Conservation (phyloP, 2,797 vertebrate genomes). For the Catharus ustulatus region DNA sequence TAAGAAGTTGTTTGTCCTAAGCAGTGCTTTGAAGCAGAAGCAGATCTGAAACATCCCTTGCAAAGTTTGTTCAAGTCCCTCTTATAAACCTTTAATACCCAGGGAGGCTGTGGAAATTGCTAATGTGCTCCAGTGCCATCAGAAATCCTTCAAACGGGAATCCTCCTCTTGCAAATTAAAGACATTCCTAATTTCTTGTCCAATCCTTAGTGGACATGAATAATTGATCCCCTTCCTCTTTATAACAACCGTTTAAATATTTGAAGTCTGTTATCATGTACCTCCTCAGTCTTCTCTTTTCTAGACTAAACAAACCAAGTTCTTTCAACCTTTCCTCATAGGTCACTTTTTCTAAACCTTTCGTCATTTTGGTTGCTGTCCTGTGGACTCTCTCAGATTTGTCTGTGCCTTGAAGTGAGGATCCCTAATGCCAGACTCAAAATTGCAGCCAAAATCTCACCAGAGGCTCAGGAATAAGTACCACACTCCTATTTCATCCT, state of each 20-base stretch:
- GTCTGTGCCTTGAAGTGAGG: not conserved
- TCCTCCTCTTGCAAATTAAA: conserved; percentile 38
- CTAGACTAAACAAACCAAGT: conserved; percentile 73
- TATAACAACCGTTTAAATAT: conserved; percentile 63
- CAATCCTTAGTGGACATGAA: conserved; percentile 56
- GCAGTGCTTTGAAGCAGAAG: not conserved
- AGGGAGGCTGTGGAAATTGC: conserved; percentile 14
- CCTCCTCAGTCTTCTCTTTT: conserved; percentile 58
- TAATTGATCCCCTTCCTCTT: conserved; percentile 63
- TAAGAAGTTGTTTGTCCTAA: conserved; percentile 15
- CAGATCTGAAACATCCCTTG: not conserved
- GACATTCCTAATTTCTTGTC: conserved; percentile 48
- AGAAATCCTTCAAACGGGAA: conserved; percentile 36
- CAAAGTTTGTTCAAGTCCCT: conserved; percentile 6
- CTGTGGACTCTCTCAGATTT: conserved; percentile 15
- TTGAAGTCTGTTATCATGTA: conserved; percentile 73
- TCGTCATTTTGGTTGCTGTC: conserved; percentile 55
- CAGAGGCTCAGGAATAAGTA: not conserved
- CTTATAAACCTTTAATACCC: conserved; percentile 11
- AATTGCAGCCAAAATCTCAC: not conserved
- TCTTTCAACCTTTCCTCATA: conserved; percentile 75
- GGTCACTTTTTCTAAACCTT: conserved; percentile 63
- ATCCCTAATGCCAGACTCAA: not conserved
- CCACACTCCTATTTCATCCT: accelerated
- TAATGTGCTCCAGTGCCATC: not conserved